Conservation (phyloP, 2,113 vertebrate species). For the Pollachius pollachius region DNA sequence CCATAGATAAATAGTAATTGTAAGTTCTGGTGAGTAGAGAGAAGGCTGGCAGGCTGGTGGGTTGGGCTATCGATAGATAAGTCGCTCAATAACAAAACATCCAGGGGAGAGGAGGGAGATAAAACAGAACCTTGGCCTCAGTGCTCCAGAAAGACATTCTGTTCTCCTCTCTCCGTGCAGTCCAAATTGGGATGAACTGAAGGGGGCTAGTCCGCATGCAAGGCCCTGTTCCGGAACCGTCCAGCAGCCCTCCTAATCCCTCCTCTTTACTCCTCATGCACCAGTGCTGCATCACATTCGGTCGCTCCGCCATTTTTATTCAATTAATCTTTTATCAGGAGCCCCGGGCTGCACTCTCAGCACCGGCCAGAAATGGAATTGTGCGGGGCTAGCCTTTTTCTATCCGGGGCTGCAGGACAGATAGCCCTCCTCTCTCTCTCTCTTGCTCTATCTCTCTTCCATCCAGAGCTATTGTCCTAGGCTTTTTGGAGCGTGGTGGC, state of each 20-base stretch:
- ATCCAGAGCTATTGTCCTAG: constrained; percentile 31
- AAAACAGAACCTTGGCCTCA: constrained; percentile 26
- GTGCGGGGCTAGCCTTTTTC: constrained; percentile 46
- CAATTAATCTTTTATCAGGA: constrained; percentile 69
- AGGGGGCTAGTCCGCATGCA: constrained; percentile 46
- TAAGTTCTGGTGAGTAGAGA: too few species aligned
- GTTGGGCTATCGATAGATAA: not conserved
- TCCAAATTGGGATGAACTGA: constrained; percentile 54
- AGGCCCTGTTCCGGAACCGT: constrained; percentile 51
- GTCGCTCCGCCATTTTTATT: constrained; percentile 55
- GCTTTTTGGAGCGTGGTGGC: constrained; percentile 41
- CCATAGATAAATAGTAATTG: too few species aligned
- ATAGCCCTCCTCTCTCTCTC: constrained; percentile 10
- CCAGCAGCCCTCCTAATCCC: constrained; percentile 51
- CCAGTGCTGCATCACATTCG: constrained; percentile 39
- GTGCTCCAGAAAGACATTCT: constrained; percentile 44
- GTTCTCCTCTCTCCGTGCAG: constrained; percentile 42
- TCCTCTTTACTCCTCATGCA: constrained; percentile 45
- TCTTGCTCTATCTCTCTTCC: not conserved
- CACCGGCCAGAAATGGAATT: constrained; percentile 21
- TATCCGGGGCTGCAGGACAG: constrained; percentile 46
- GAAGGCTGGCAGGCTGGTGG: not conserved
- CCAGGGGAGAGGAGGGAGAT: not conserved
- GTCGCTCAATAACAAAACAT: not conserved
- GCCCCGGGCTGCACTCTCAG: constrained; percentile 48